Conservation (phyloP, 2,888 invertebrate genomes). For the Neoitamus cyanurus region DNA sequence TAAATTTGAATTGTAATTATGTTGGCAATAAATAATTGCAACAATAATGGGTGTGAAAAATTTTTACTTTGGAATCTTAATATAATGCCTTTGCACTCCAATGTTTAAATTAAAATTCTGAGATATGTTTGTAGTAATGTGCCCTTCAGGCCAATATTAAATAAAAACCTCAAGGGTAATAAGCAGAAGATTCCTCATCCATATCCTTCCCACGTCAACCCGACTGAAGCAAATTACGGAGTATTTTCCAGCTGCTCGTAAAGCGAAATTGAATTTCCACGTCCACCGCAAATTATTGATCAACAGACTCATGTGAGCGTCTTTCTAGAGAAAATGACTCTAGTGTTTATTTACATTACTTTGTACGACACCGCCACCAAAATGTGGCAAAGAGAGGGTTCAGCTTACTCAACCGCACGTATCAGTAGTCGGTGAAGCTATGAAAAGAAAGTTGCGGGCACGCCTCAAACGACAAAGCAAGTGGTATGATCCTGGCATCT, state of each 20-base stretch:
- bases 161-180: neutral
- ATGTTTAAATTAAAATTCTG: no score
- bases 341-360: neutral
- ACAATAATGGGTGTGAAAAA: no score
- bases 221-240: neutral
- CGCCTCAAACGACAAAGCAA: no score
- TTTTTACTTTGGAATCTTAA: no score
- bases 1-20: no score
- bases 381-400: neutral
- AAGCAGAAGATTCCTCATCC: neutral
- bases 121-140: no score
- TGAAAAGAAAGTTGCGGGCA: neutral
- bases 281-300: neutral
- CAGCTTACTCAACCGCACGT: neutral
- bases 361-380: neutral
- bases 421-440: neutral
- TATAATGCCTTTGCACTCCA: no score
- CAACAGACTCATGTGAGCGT: neutral
- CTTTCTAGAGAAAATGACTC: neutral
- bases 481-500: neutral
- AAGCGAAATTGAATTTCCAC: neutral
- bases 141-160: no score
- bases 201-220: neutral
- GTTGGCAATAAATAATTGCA: no score
- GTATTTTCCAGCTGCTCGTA: neutral